Percentiles rank a stretch among this genome's conserved stretches.
phyloP scores from a whole-genome alignment of 2,797 vertebrate genomes.

The Phoebastria nigripes region DNA sequence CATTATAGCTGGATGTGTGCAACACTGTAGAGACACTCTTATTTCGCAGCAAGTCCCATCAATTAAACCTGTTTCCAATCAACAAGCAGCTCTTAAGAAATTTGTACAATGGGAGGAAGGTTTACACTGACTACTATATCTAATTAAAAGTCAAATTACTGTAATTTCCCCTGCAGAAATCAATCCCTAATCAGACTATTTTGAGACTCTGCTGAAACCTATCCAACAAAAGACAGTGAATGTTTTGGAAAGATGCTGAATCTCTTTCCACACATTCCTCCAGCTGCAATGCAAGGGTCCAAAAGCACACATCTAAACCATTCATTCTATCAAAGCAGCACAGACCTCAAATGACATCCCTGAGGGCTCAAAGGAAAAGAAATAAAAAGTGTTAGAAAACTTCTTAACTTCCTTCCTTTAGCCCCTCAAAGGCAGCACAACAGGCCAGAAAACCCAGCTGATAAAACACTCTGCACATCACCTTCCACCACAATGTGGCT shows the following conservation, averaged over 20 bases:
- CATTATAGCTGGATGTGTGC: neutral
- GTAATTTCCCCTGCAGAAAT: slow-evolving; percentile 35
- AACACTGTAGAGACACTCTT: neutral
- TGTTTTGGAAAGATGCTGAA: neutral
- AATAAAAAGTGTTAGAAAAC: slow-evolving; percentile 9
- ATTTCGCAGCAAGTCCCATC: neutral
- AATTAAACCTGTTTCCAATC: slow-evolving; percentile 32
- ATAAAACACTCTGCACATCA: slow-evolving; percentile 20
- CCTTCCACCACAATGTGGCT: slow-evolving; percentile 15
- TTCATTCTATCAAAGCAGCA: slow-evolving; percentile 2
- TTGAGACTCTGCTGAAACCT: slow-evolving; percentile 9
- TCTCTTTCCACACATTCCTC: neutral
- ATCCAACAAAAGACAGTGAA: neutral
- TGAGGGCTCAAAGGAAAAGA: slow-evolving; percentile 30
- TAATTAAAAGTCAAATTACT: slow-evolving; percentile 58
- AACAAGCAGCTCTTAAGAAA: slow-evolving; percentile 33
- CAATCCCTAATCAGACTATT: slow-evolving; percentile 38
- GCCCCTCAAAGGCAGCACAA: slow-evolving; percentile 40
- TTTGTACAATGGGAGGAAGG: slow-evolving; percentile 32
- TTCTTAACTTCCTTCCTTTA: slow-evolving; percentile 27
- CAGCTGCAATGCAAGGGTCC: neutral
- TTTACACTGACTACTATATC: slow-evolving; percentile 37
- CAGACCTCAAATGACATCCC: neutral
- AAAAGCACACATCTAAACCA: slow-evolving; percentile 8
- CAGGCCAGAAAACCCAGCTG: slow-evolving; percentile 4